Conservation (phyloP, 2,797 vertebrate species). For the Myotis daubentonii region DNA sequence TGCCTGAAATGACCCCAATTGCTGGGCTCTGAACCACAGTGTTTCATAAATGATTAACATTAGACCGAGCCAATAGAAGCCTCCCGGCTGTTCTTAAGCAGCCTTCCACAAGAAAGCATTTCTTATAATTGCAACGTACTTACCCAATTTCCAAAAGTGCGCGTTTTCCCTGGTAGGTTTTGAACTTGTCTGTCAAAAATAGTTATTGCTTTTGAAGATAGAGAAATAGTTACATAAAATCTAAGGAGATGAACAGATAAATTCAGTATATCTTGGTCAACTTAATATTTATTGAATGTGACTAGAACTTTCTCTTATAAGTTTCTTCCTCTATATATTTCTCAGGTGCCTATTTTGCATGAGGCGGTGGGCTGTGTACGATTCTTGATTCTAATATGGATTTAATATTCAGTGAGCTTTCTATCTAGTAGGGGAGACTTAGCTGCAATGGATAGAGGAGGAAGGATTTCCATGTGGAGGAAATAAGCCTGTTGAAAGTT, state of each 20-base stretch:
- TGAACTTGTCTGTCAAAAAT: constrained; percentile 68
- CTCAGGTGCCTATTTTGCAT: neutral
- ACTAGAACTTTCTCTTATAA: constrained; percentile 23
- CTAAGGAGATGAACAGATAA: constrained; percentile 33
- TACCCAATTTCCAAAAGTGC: constrained; percentile 70
- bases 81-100: constrained; percentile 46
- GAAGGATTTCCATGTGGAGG: neutral
- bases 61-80: constrained; percentile 38
- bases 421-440: neutral
- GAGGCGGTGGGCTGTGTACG: neutral
- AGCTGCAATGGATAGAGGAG: neutral
- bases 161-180: constrained; percentile 51
- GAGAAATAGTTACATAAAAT: constrained; percentile 43
- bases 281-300: constrained; percentile 53
- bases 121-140: constrained; percentile 56
- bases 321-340: neutral
- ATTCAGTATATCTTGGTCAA: constrained; percentile 33
- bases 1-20: constrained; percentile 65
- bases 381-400: constrained; percentile 19
- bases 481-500: neutral
- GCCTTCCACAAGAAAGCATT: constrained; percentile 53
- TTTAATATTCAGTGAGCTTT: constrained; percentile 28
- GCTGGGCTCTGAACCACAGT: constrained; percentile 49
- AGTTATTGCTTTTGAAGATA: constrained; percentile 66
- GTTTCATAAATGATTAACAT: constrained; percentile 77